Base-by-base conservation (phyloP, 1,140 invertebrate species). In the Meloidogyne chitwoodi region DNA sequence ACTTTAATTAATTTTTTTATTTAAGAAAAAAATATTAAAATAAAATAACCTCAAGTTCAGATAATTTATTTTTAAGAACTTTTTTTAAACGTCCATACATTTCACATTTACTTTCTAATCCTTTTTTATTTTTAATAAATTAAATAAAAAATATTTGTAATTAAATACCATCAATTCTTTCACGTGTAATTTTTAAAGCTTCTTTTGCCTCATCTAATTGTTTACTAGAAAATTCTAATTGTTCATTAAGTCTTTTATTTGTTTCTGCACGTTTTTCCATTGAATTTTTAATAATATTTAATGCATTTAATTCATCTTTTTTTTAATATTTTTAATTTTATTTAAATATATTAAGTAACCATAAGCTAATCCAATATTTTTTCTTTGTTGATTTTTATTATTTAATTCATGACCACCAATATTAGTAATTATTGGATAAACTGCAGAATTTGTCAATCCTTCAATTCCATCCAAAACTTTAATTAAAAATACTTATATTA, bases 41-140 rank as follows among this genome's bases (percentile, higher is more conserved):
- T 16, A 16, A 16, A 26, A 11, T 61, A 38, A 73, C 70, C 31
- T 73, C 70, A 26, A 73, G 41, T 34, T 73, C 70, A 26, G 70
- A n/a, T 16, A 73, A 41, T 63, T 73, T 73, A 26, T 73, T 48
- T 34, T 64, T 29, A 29, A 73, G 24, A 56, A 73, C 24, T 26
- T 73, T 34, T 62, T 73, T 73, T n/a, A 73, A 38, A 41, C 70
- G 48, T 26, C 70, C 70, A 31, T 63, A 73, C 70, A 63, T 34
- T 29, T 73, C 44, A 62, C 70, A 73, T 26, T 64, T 61, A 38
- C 31, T 62, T 31, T 64, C 70, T 19, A 73, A 38, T 73, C 64
- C 70, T 73, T 56, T 56, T 19, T 19, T 29, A 61, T 56, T 16
- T 61, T 72, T 12, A 69, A 34, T 44, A 41, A 19, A 70, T 48